Conservation (phyloP, 2,888 invertebrate species). For the Drosophila kokeensis region DNA sequence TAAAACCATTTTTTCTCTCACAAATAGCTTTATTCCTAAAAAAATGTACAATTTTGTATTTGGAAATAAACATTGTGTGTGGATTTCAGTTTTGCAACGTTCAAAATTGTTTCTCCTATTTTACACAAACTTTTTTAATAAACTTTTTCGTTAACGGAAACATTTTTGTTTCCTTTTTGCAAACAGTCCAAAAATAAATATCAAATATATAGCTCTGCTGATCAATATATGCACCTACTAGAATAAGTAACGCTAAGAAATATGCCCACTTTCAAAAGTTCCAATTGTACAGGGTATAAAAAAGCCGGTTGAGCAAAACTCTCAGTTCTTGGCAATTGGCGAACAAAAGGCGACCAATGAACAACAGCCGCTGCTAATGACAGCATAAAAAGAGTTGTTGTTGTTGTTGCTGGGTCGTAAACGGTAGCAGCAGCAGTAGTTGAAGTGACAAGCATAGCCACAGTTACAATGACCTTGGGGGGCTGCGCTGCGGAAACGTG, state of each 20-base stretch:
- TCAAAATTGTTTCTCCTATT: not conserved
- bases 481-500: slow-evolving; percentile 41
- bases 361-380: slow-evolving; percentile 48
- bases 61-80: too few relatives aligned
- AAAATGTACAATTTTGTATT: too few relatives aligned
- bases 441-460: slow-evolving; percentile 29
- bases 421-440: slow-evolving; percentile 34
- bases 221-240: not conserved
- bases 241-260: not conserved
- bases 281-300: slow-evolving; percentile 31
- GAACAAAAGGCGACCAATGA: slow-evolving; percentile 41
- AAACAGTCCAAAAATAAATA: not conserved
- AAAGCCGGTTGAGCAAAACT: slow-evolving; percentile 45
- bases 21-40: not conserved
- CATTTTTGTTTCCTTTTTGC: too few relatives aligned
- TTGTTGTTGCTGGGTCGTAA: slow-evolving; percentile 49
- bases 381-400: slow-evolving; percentile 47
- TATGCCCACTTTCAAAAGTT: not conserved
- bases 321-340: slow-evolving; percentile 32
- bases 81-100: not conserved
- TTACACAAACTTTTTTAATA: too few relatives aligned
- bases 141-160: not conserved
- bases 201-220: not conserved
- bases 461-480: slow-evolving; percentile 76
- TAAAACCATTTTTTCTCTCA: not conserved